A percentile compares a stretch with the other conserved stretches of the same genome.
These are phyloP conservation scores for Pteruthius melanotis DNA, from an alignment of 2,113 vertebrate species.

Conservation along the genomic window DNA sequence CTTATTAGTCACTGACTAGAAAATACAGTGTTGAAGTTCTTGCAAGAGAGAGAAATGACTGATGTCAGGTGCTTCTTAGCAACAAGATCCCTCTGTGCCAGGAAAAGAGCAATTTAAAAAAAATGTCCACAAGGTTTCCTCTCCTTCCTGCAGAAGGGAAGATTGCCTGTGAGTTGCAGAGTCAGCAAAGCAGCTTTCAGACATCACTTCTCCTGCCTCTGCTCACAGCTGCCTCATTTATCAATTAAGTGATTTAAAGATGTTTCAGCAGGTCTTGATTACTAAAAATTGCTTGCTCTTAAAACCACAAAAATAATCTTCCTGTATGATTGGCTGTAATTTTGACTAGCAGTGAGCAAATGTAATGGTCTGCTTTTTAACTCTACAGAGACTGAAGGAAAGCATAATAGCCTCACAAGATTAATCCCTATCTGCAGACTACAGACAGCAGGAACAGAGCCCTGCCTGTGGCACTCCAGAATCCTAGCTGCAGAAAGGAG, in stretches of 20 bases:
- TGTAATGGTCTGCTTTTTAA: not conserved
- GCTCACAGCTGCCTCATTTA: not conserved
- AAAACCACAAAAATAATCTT: not conserved
- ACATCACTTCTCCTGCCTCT: not conserved
- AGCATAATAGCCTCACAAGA: not conserved
- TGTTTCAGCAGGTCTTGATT: not conserved
- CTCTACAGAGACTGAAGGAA: not conserved
- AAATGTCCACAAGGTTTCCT: not conserved
- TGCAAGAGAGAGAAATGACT: not conserved
- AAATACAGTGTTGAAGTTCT: not conserved
- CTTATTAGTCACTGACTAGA: not conserved
- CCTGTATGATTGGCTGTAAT: not conserved
- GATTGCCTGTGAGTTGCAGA: not conserved
- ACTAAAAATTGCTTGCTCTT: not conserved
- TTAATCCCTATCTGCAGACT: not conserved
- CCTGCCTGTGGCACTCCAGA: not conserved
- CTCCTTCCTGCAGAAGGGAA: not conserved
- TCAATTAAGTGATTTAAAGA: slow-evolving; percentile 1
- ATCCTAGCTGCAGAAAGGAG: not conserved
- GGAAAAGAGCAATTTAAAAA: not conserved
- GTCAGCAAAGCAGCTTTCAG: slow-evolving; percentile 21
- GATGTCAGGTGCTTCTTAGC: not conserved
- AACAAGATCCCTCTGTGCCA: not conserved
- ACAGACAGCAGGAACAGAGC: not conserved
- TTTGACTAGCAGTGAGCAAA: not conserved